phyloP scores from a whole-genome alignment of 2,888 invertebrate species.

The Orthosia gracilis region DNA sequence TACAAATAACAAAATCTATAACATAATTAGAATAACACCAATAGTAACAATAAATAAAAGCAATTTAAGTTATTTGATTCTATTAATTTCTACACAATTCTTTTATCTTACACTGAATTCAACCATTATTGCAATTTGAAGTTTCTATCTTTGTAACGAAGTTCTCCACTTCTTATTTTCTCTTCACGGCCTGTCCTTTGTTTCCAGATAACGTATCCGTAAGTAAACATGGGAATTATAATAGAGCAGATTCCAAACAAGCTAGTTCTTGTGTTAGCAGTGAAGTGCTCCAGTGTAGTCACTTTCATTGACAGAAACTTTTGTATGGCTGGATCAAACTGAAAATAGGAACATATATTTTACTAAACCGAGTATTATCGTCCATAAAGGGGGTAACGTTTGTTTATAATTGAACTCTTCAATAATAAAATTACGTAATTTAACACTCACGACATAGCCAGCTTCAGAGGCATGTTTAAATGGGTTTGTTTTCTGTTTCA shows the following conservation, averaged over 20 bases:
- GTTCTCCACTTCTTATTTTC: slow-evolving; percentile 93
- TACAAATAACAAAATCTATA: slow-evolving; percentile 9
- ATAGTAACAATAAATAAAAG: slow-evolving; percentile 29
- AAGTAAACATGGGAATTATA: slow-evolving; percentile 90
- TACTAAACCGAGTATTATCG: background rate
- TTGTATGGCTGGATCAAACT: slow-evolving; percentile 96
- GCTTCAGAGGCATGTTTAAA: slow-evolving; percentile 93
- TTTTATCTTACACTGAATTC: slow-evolving; percentile 42
- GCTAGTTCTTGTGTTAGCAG: slow-evolving; percentile 91
- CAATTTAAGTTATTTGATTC: slow-evolving; percentile 54
- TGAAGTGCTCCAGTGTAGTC: slow-evolving; percentile 92
- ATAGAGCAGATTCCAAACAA: slow-evolving; percentile 88
- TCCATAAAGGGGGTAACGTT: slow-evolving; percentile 6
- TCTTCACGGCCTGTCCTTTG: slow-evolving; percentile 91
- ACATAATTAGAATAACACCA: too few species aligned
- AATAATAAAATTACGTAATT: slow-evolving; percentile 85
- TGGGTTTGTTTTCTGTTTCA: slow-evolving; percentile 94
- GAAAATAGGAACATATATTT: slow-evolving; percentile 75
- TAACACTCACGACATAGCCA: slow-evolving; percentile 93
- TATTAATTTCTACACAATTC: slow-evolving; percentile 62
- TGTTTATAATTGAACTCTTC: slow-evolving; percentile 44
- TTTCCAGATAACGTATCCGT: slow-evolving; percentile 89
- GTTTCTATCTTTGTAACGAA: slow-evolving; percentile 94
- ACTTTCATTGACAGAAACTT: slow-evolving; percentile 94
- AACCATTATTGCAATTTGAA: slow-evolving; percentile 92